A percentile compares a stretch with the other conserved stretches of the same genome.
Evolutionary conservation across 2,797 vertebrate species (phyloP).

Genomic region (Falco cherrug): DNA sequence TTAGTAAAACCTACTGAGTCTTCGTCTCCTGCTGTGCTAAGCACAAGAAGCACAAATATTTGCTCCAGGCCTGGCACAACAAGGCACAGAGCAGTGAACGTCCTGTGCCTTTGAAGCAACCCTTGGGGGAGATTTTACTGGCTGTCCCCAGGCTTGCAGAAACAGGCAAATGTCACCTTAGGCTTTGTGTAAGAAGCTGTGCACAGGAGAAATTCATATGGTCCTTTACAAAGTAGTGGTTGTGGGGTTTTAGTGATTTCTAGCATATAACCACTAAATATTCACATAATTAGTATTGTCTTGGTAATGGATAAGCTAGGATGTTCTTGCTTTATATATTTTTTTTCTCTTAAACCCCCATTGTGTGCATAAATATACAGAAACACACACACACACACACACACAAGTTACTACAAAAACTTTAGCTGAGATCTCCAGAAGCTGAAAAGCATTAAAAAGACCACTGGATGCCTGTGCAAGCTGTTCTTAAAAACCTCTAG

Average conservation of each 20-base stretch:
- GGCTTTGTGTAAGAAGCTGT: not conserved
- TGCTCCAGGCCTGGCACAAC: not conserved
- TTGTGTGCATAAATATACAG: not conserved
- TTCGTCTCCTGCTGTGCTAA: not conserved
- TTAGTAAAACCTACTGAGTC: not conserved
- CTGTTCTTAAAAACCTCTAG: not conserved
- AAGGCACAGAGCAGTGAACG: not conserved
- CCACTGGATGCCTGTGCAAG: not conserved
- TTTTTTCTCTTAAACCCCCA: not conserved
- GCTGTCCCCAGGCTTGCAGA: not conserved
- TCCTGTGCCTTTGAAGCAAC: not conserved
- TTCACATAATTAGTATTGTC: not conserved
- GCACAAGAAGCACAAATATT: rapidly evolving
- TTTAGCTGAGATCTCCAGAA: not conserved
- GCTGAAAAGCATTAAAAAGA: not conserved
- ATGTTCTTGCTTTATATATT: not conserved
- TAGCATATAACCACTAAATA: not conserved
- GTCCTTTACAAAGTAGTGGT: not conserved
- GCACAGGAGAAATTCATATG: not conserved
- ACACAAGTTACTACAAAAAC: not conserved
- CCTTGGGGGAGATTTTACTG: not conserved
- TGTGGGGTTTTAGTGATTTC: not conserved
- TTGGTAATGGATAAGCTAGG: not conserved
- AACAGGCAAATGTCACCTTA: not conserved
- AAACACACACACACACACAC: not conserved